Evolutionary conservation across 2,797 vertebrate genomes (phyloP), one percentile per base, ranked within the genome.

Genomic region (Pogonophryne albipinna): DNA sequence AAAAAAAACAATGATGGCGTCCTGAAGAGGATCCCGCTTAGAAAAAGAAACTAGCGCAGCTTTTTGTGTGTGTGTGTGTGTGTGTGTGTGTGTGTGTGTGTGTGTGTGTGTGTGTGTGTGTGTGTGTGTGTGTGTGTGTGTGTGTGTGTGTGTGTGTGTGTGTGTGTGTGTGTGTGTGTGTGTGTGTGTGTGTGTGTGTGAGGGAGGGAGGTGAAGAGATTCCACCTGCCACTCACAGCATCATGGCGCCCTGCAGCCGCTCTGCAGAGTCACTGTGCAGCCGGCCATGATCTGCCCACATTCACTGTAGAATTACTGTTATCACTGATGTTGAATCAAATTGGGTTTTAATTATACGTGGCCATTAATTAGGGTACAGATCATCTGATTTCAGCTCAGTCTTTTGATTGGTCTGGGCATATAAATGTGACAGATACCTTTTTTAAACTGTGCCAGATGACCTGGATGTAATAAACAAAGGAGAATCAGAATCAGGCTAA

Each of bases 181-280:
- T n/a, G n/a, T n/a, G n/a, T n/a, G n/a, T n/a, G n/a, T n/a, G n/a
- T n/a, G n/a, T n/a, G n/a, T n/a, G n/a, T n/a, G n/a, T n/a, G n/a
- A 34, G 31, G 31, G 31, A 34, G 50, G 1, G 50, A 1, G n/a
- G 6, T 60, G 45, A 46, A 77, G 66, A 59, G 53, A 56, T 69
- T 78, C 65, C 76, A 84, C 82, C 80, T 84, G 84, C 66, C 81
- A 51, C 66, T 76, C 76, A 12, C 45, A 27, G 72, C 69, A 65
- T 75, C 76, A 63, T 60, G 78, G 79, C 51, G 47, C 17, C 77
- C 68, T 34, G 75, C 67, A 64, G 69, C 61, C 62, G 2, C 57
- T 85, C 63, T 83, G 81, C 81, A 71, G 55, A 4, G 65, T 76
- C 76, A 73, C 19, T 50, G 57, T 31, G 0, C 10, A 60, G 19